phyloP scores from a whole-genome alignment of 2,888 invertebrate genomes.

The Dasysyrphus albostriatus region DNA sequence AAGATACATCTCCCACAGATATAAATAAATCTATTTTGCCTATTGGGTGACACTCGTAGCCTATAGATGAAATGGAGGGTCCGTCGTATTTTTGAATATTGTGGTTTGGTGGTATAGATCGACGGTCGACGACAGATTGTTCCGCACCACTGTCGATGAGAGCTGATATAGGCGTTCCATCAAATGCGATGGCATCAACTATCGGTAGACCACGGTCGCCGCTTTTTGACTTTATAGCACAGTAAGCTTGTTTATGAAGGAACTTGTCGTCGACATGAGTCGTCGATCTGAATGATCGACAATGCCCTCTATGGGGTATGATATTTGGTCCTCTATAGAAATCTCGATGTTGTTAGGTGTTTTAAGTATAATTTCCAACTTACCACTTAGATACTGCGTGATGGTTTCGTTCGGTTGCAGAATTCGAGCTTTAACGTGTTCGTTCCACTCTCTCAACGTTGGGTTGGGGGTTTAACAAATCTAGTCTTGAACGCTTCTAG shows the following conservation, averaged over 20 bases:
- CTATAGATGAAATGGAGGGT: neutral
- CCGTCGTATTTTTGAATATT: neutral
- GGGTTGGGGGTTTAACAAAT: constrained; percentile 25
- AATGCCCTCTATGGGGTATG: constrained; percentile 16
- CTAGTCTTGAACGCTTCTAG: constrained; percentile 7
- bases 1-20: constrained; percentile 21
- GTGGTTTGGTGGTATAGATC: neutral
- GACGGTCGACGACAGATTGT: neutral
- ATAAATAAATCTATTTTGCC: constrained; percentile 21
- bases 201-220: too few species aligned
- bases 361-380: constrained; percentile 8
- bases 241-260: too few species aligned
- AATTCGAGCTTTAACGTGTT: constrained; percentile 31
- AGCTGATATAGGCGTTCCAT: too few species aligned
- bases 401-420: constrained; percentile 37
- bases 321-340: constrained; percentile 12
- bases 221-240: too few species aligned
- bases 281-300: constrained; percentile 2
- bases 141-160: too few species aligned
- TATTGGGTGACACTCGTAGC: constrained; percentile 14
- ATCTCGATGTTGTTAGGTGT: constrained; percentile 21
- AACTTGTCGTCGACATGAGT: too few species aligned
- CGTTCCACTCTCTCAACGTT: constrained; percentile 42
- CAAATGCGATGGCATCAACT: too few species aligned
- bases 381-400: constrained; percentile 3